Percentiles rank a stretch among this genome's conserved stretches.
Conservation (phyloP, 2,113 vertebrate species). For the Struthio camelus region DNA sequence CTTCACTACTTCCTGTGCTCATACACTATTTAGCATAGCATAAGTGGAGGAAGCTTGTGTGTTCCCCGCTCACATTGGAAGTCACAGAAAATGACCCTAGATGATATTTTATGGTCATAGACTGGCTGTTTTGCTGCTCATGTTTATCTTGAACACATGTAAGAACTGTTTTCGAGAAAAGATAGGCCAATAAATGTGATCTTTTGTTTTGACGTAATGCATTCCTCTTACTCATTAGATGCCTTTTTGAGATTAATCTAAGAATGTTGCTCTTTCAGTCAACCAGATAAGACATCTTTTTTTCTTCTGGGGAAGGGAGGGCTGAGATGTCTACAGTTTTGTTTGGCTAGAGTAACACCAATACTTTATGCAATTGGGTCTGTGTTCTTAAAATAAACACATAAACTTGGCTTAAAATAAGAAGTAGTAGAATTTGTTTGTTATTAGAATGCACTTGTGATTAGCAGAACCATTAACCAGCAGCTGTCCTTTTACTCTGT, state of each 20-base stretch:
- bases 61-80: not conserved
- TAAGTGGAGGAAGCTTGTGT: not conserved
- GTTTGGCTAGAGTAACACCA: not conserved
- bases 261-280: slow-evolving; percentile 47
- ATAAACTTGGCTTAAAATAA: slow-evolving; percentile 46
- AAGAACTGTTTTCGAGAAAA: not conserved
- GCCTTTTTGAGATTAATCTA: slow-evolving; percentile 36
- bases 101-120: not conserved
- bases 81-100: not conserved
- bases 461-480: slow-evolving; percentile 23
- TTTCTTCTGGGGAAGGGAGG: not conserved
- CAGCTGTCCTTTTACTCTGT: slow-evolving; percentile 31
- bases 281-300: slow-evolving; percentile 36
- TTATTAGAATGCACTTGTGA: slow-evolving; percentile 11
- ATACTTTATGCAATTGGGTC: not conserved
- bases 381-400: slow-evolving; percentile 64
- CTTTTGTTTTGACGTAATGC: slow-evolving; percentile 10
- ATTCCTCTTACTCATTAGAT: slow-evolving; percentile 50
- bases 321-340: not conserved
- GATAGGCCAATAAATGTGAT: slow-evolving; percentile 4
- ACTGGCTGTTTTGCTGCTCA: not conserved
- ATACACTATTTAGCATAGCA: not conserved
- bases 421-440: slow-evolving; percentile 35
- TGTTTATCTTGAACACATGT: slow-evolving; percentile 26
- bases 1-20: not conserved